Percentiles rank a stretch among this genome's conserved stretches.
Conservation (phyloP, 2,888 invertebrate genomes). For the Nysson spinosus region DNA sequence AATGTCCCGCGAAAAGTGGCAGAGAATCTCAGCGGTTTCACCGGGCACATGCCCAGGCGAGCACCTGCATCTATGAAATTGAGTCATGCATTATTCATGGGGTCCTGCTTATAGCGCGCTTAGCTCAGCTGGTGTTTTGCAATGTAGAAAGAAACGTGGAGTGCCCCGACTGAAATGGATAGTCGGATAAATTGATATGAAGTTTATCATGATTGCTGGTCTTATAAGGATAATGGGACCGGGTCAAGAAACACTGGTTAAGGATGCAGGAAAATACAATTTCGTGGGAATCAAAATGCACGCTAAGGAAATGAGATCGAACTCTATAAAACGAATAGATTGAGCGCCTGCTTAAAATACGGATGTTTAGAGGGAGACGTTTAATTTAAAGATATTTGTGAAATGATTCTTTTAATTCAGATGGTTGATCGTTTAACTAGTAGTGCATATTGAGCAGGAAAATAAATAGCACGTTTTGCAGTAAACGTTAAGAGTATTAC, state of each 20-base stretch:
- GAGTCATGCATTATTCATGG: constrained; percentile 71
- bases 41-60: constrained; percentile 59
- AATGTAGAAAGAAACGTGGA: constrained; percentile 41
- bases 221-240: constrained; percentile 35
- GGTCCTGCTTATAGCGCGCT: constrained; percentile 57
- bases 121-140: constrained; percentile 53
- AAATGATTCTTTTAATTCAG: too few relatives aligned
- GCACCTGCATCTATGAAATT: constrained; percentile 63
- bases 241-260: constrained; percentile 6
- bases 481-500: too few relatives aligned
- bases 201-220: constrained; percentile 37
- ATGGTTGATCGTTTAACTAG: too few relatives aligned
- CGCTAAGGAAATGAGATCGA: too few relatives aligned
- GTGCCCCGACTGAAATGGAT: constrained; percentile 40
- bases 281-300: too few relatives aligned
- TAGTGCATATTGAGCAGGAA: too few relatives aligned
- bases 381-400: too few relatives aligned
- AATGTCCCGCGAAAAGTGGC: constrained; percentile 52
- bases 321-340: too few relatives aligned
- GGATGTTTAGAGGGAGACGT: too few relatives aligned
- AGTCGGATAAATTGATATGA: constrained; percentile 48
- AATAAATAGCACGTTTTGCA: too few relatives aligned
- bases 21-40: constrained; percentile 60
- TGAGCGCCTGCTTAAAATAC: too few relatives aligned
- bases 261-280: too few relatives aligned